phyloP scores from a whole-genome alignment of 1,140 invertebrate genomes.

The Teleogryllus occipitalis region DNA sequence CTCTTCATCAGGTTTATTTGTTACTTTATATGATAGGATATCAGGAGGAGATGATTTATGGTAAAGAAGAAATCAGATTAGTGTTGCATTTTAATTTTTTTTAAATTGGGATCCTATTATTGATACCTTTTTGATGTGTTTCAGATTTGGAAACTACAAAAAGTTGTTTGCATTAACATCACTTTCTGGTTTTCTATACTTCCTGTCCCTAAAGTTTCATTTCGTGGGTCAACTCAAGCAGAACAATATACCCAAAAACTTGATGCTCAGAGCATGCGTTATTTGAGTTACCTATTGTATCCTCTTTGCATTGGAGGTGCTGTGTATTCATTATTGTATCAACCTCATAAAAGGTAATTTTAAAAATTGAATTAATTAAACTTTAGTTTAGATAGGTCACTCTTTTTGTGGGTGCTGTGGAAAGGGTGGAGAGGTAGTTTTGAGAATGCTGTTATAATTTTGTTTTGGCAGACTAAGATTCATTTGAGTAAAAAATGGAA shows the following conservation, averaged over 20 bases:
- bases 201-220: constrained; percentile 11
- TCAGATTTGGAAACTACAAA: constrained; percentile 90
- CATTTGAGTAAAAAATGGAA: too few species aligned
- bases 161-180: constrained; percentile 72
- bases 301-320: constrained; percentile 81
- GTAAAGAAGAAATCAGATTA: not conserved
- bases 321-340: constrained; percentile 84
- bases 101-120: constrained; percentile 9
- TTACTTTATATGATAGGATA: too few species aligned
- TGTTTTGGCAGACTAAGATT: too few species aligned
- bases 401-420: not conserved
- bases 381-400: constrained; percentile 18
- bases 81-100: constrained; percentile 12
- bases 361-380: not conserved
- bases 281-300: constrained; percentile 85
- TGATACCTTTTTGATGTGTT: not conserved
- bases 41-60: too few species aligned
- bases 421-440: not conserved
- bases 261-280: constrained; percentile 85
- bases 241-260: constrained; percentile 76
- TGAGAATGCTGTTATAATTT: not conserved
- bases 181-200: constrained; percentile 24
- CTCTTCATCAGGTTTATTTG: not conserved
- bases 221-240: constrained; percentile 35
- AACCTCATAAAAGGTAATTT: constrained; percentile 76